These are phyloP conservation scores for Cecidostiba fungosa DNA, from an alignment of 2,888 invertebrate species.

Conservation along the genomic window DNA sequence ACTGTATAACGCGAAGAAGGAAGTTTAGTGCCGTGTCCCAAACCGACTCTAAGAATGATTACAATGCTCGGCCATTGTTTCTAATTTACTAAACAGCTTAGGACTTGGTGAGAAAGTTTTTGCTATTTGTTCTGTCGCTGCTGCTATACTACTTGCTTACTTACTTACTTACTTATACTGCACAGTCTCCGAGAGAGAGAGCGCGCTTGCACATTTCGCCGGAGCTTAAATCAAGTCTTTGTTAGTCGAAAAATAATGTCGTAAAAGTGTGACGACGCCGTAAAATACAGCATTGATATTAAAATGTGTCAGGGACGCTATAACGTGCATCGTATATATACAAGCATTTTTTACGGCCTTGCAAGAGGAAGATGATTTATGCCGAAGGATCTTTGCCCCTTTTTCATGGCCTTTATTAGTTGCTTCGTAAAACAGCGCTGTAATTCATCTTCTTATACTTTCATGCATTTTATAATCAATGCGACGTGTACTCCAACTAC, in stretches of 20 bases:
- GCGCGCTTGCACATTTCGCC: neutral
- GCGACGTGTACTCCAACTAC: no score
- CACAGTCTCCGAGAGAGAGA: neutral
- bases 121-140: neutral
- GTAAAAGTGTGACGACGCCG: slow-evolving; percentile 14
- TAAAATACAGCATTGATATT: slow-evolving; percentile 34
- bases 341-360: slow-evolving; percentile 30
- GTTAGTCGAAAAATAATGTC: slow-evolving; percentile 25
- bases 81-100: slow-evolving; percentile 48
- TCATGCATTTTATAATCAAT: neutral
- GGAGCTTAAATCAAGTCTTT: slow-evolving; percentile 28
- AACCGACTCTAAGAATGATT: slow-evolving; percentile 48
- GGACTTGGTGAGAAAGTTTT: slow-evolving; percentile 39
- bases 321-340: neutral
- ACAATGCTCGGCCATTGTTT: slow-evolving; percentile 37
- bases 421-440: neutral
- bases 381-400: neutral
- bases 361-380: slow-evolving; percentile 28
- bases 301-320: slow-evolving; percentile 22
- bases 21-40: slow-evolving; percentile 40
- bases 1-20: neutral
- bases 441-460: neutral
- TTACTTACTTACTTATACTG: neutral
- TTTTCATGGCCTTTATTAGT: neutral
- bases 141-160: neutral